A percentile compares a stretch with the other conserved stretches of the same genome.
Evolutionary conservation across 2,797 vertebrate genomes (phyloP).

Genomic region (Alexandromys oeconomus): DNA sequence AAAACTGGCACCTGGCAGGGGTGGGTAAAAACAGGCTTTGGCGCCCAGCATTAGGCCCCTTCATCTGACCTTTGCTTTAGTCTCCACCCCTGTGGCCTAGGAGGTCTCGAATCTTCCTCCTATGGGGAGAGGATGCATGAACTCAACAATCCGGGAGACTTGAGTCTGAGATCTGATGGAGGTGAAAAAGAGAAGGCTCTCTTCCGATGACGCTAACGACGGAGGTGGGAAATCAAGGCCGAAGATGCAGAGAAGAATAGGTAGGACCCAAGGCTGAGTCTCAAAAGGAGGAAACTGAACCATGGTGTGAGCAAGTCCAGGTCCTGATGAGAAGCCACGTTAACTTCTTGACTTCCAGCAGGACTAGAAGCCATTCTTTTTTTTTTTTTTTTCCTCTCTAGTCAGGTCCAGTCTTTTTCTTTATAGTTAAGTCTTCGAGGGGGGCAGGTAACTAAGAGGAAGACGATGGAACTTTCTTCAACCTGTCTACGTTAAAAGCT

Average conservation of each 20-base stretch:
- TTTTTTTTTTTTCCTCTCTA: conserved; percentile 6
- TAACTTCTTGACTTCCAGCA: background rate
- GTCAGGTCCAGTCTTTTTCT: background rate
- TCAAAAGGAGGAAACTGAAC: background rate
- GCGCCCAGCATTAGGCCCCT: background rate
- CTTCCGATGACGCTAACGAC: background rate
- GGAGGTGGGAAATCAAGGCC: background rate
- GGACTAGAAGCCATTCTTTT: background rate
- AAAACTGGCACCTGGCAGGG: background rate
- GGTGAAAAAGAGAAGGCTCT: background rate
- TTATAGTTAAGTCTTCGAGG: background rate
- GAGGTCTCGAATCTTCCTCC: background rate
- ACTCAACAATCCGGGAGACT: background rate
- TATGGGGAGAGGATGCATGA: background rate
- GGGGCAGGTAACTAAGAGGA: conserved; percentile 35
- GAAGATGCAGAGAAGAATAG: background rate
- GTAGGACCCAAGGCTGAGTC: background rate
- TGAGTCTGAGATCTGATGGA: background rate
- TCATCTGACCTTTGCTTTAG: background rate
- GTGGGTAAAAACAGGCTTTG: background rate
- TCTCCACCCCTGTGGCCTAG: background rate
- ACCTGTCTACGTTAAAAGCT: conserved; percentile 1
- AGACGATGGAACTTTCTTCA: conserved; percentile 22
- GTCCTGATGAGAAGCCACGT: background rate
- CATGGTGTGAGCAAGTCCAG: background rate